Evolutionary conservation across 2,113 vertebrate genomes (phyloP).

Genomic region (Meleagris gallopavo): DNA sequence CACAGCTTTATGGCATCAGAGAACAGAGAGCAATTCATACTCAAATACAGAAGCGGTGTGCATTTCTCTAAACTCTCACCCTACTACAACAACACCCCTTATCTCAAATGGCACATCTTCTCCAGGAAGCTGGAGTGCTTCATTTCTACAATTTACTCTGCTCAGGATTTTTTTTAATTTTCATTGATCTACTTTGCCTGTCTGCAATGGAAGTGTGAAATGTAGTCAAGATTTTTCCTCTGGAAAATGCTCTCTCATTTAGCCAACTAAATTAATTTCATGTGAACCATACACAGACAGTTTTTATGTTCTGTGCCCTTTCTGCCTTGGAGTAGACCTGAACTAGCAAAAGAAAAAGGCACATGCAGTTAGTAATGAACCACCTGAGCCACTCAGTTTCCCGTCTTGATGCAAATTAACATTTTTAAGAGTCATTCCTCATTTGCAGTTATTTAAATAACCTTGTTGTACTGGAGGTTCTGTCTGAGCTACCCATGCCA

Average conservation of each 20-base stretch:
- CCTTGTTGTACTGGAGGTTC: slow-evolving; percentile 6
- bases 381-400: slow-evolving; percentile 21
- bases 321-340: not conserved
- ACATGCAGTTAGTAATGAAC: not conserved
- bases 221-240: not conserved
- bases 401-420: not conserved
- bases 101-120: not conserved
- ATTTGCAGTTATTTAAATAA: slow-evolving; percentile 53
- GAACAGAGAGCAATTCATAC: not conserved
- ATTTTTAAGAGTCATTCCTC: slow-evolving; percentile 1
- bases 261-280: not conserved
- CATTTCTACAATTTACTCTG: not conserved
- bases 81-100: not conserved
- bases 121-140: not conserved
- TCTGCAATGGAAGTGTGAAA: not conserved
- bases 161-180: not conserved
- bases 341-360: slow-evolving; percentile 4
- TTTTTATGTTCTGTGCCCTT: not conserved
- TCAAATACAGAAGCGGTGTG: not conserved
- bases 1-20: not conserved
- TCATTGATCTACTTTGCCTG: not conserved
- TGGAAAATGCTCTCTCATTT: not conserved
- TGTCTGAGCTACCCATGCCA: slow-evolving; percentile 21
- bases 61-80: not conserved
- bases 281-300: not conserved